Evolutionary conservation across 2,888 invertebrate species (phyloP).

Genomic region (Thereva nobilitata): DNA sequence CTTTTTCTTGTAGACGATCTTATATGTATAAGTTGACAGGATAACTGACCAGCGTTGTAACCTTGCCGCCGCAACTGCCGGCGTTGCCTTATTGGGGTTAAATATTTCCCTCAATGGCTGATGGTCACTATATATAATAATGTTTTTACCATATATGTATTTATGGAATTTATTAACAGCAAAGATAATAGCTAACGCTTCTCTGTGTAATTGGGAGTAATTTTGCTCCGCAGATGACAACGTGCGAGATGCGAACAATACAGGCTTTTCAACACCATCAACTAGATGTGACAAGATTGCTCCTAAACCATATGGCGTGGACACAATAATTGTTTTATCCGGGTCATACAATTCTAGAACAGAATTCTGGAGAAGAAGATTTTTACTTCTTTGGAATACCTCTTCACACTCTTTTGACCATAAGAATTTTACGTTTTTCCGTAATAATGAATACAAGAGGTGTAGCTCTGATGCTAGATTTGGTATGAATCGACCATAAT

Average conservation of each 20-base stretch:
- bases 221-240: slow-evolving; percentile 34
- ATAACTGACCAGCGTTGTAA: slow-evolving; percentile 15
- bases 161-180: slow-evolving; percentile 39
- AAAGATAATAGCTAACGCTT: not conserved
- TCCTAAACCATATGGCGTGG: slow-evolving; percentile 34
- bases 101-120: slow-evolving; percentile 41
- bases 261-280: slow-evolving; percentile 39
- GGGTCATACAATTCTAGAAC: slow-evolving; percentile 37
- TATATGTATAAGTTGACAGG: not conserved
- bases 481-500: slow-evolving; percentile 39
- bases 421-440: slow-evolving; percentile 38
- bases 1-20: slow-evolving; percentile 2
- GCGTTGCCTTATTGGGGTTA: slow-evolving; percentile 26
- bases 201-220: slow-evolving; percentile 16
- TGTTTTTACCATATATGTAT: slow-evolving; percentile 12
- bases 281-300: slow-evolving; percentile 38
- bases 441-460: slow-evolving; percentile 41
- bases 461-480: slow-evolving; percentile 37
- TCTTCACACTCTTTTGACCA: slow-evolving; percentile 34
- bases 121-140: slow-evolving; percentile 13
- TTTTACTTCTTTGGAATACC: slow-evolving; percentile 34
- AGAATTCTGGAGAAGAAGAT: slow-evolving; percentile 25
- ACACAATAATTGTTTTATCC: slow-evolving; percentile 34
- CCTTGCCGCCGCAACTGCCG: slow-evolving; percentile 22
- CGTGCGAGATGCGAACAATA: slow-evolving; percentile 38